These are phyloP conservation scores for Omphaloscelis lunosa DNA, from an alignment of 2,888 invertebrate species.

Conservation along the genomic window DNA sequence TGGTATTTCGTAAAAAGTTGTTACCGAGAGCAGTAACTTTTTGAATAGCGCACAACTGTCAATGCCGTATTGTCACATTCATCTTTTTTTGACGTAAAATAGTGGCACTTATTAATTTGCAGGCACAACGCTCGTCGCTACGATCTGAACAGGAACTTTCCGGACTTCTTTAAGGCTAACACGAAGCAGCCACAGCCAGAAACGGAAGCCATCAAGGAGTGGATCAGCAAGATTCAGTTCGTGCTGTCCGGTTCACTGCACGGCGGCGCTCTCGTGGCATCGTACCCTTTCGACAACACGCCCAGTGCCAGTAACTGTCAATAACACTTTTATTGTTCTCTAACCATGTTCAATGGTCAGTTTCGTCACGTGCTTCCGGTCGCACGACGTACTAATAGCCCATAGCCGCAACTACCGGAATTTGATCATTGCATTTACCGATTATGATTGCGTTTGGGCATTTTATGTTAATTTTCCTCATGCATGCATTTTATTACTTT, in stretches of 20 bases:
- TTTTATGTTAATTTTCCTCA: constrained; percentile 11
- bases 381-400: constrained; percentile 21
- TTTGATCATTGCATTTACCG: constrained; percentile 24
- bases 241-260: constrained; percentile 98
- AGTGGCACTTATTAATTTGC: constrained; percentile 47
- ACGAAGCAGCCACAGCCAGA: constrained; percentile 97
- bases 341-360: constrained; percentile 26
- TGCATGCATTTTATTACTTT: neutral
- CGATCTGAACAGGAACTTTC: constrained; percentile 98
- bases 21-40: constrained; percentile 19
- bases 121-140: constrained; percentile 97
- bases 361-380: constrained; percentile 53
- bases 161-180: constrained; percentile 97
- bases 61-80: constrained; percentile 12
- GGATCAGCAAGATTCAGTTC: constrained; percentile 98
- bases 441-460: constrained; percentile 17
- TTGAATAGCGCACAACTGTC: neutral
- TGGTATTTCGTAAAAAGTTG: constrained; percentile 25
- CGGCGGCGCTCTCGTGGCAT: constrained; percentile 98
- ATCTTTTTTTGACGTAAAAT: neutral
- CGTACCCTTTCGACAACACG: constrained; percentile 99
- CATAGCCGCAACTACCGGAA: constrained; percentile 13
- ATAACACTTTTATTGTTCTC: constrained; percentile 38
- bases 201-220: constrained; percentile 97
- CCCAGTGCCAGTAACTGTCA: constrained; percentile 95